Conservation (phyloP, 2,797 vertebrate species). For the Lycodopsis pacificus region DNA sequence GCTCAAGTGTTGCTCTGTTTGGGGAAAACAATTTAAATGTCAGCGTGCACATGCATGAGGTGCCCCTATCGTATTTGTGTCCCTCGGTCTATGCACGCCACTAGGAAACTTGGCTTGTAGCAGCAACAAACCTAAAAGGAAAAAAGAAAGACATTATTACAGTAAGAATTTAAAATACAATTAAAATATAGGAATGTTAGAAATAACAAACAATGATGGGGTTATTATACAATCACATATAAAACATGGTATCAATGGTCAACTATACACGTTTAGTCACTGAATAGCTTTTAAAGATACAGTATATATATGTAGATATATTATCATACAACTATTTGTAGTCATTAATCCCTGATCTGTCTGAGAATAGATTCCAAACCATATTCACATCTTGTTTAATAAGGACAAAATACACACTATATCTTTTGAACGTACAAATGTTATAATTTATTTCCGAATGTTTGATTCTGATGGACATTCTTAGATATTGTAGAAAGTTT, state of each 20-base stretch:
- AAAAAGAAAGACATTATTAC: neutral
- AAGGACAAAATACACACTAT: neutral
- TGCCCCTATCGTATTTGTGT: neutral
- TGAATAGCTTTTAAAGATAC: neutral
- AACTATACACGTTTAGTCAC: neutral
- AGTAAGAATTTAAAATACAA: neutral
- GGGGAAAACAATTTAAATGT: neutral
- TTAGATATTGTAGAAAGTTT: neutral
- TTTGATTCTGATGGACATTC: neutral
- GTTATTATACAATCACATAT: neutral
- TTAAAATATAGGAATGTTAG: neutral
- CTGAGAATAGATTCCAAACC: neutral
- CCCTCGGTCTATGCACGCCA: neutral
- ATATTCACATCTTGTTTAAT: neutral
- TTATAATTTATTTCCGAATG: neutral
- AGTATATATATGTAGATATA: neutral
- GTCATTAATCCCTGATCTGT: neutral
- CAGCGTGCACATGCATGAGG: constrained; percentile 7
- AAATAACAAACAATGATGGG: neutral
- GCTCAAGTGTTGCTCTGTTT: constrained; percentile 2
- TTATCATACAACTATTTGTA: neutral
- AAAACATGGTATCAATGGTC: neutral
- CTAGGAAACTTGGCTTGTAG: neutral
- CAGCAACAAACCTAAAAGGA: neutral
- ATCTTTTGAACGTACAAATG: neutral